Conservation (phyloP, 2,797 vertebrate species). For the Mastacembelus armatus region DNA sequence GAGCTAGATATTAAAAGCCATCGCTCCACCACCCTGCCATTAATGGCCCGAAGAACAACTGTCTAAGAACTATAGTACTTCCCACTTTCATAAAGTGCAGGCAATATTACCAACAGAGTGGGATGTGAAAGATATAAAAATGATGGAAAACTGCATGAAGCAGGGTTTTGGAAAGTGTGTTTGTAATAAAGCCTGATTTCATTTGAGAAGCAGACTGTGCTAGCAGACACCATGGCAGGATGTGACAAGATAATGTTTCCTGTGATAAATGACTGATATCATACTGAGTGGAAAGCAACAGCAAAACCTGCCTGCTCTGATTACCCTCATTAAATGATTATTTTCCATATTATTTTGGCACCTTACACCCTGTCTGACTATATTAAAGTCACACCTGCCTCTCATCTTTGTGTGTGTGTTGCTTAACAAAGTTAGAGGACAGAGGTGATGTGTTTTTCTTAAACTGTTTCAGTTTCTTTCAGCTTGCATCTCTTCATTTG, state of each 20-base stretch:
- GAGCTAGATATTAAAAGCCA: slow-evolving; percentile 52
- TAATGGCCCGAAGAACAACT: slow-evolving; percentile 50
- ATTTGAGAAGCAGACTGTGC: slow-evolving; percentile 51
- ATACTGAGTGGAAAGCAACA: slow-evolving; percentile 12
- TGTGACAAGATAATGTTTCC: slow-evolving; percentile 39
- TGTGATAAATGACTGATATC: slow-evolving; percentile 56
- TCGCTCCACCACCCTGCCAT: slow-evolving; percentile 54
- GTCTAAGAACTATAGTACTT: slow-evolving; percentile 47
- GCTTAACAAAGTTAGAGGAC: neutral
- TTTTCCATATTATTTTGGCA: slow-evolving; percentile 40
- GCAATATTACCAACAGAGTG: slow-evolving; percentile 42
- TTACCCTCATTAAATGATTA: slow-evolving; percentile 42
- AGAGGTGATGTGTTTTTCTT: slow-evolving; percentile 22
- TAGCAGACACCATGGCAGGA: slow-evolving; percentile 28
- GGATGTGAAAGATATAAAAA: slow-evolving; percentile 61
- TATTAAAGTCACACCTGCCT: slow-evolving; percentile 28
- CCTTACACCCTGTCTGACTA: neutral
- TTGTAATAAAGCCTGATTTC: slow-evolving; percentile 72
- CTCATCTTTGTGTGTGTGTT: neutral
- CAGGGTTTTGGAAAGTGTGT: slow-evolving; percentile 42
- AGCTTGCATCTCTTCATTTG: slow-evolving; percentile 11
- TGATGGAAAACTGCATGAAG: slow-evolving; percentile 65
- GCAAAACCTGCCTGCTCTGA: slow-evolving; percentile 17
- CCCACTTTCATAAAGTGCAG: slow-evolving; percentile 54
- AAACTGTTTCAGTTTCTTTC: slow-evolving; percentile 21